phyloP scores from a whole-genome alignment of 1,140 invertebrate species.

The Trissolcus basalis region DNA sequence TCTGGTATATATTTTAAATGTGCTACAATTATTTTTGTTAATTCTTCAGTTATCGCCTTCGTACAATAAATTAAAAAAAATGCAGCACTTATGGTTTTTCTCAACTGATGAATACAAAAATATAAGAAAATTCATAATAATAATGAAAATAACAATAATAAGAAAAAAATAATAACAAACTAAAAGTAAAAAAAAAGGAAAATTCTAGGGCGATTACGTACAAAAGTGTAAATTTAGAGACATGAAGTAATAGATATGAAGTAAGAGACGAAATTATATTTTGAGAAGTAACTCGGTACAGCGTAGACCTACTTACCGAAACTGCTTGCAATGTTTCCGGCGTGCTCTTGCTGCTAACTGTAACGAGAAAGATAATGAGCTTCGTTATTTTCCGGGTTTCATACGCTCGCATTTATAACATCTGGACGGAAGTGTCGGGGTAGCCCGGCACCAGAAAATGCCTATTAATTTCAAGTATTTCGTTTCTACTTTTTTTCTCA shows the following conservation, averaged over 20 bases:
- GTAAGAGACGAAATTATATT: constrained; percentile 47
- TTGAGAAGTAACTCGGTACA: constrained; percentile 47
- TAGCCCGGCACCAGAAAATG: constrained; percentile 45
- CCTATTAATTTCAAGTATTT: constrained; percentile 52
- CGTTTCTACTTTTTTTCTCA: constrained; percentile 44
- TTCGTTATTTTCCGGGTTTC: constrained; percentile 60
- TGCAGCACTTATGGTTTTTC: too few relatives aligned
- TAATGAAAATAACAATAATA: too few relatives aligned
- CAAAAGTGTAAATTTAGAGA: constrained; percentile 39
- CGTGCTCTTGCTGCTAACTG: constrained; percentile 61
- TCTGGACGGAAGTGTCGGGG: constrained; percentile 54
- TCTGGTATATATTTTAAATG: too few relatives aligned
- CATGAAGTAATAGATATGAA: neutral
- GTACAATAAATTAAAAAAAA: too few relatives aligned
- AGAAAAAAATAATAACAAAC: neutral
- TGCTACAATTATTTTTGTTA: too few relatives aligned
- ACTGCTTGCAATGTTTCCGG: constrained; percentile 55
- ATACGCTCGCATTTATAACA: constrained; percentile 60
- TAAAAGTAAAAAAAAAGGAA: neutral
- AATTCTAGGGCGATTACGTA: constrained; percentile 20
- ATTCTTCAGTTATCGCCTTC: too few relatives aligned
- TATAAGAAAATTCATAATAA: too few relatives aligned
- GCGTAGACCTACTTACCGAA: constrained; percentile 61
- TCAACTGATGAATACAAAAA: too few relatives aligned
- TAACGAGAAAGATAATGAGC: constrained; percentile 63